phyloP scores from a whole-genome alignment of 2,113 vertebrate species.

The Cervus canadensis region DNA sequence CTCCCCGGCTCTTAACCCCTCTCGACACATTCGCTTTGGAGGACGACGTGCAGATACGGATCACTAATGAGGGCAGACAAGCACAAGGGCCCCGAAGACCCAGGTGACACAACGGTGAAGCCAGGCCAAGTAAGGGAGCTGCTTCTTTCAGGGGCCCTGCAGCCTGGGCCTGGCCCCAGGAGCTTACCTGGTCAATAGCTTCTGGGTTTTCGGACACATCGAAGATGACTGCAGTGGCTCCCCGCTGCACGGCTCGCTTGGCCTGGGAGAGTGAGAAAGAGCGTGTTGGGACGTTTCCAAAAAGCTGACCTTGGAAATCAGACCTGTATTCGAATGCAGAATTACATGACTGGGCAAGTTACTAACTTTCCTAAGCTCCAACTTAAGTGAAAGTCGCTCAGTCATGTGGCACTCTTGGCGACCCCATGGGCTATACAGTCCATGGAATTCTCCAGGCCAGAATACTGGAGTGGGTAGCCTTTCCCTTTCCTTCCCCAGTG shows the following conservation, averaged over 20 bases:
- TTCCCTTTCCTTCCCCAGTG: not conserved
- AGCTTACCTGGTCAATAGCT: conserved; percentile 95
- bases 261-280: conserved; percentile 85
- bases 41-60: not conserved
- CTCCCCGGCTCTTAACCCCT: not conserved
- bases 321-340: not conserved
- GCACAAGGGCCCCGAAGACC: not conserved
- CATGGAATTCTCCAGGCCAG: not conserved
- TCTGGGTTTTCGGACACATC: conserved; percentile 99
- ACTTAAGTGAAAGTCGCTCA: not conserved
- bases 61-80: not conserved
- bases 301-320: not conserved
- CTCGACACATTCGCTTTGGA: not conserved
- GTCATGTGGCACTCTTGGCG: not conserved
- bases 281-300: not conserved
- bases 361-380: not conserved
- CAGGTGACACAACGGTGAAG: not conserved
- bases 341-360: not conserved
- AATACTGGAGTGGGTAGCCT: not conserved
- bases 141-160: not conserved
- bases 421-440: not conserved
- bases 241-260: conserved; percentile 95
- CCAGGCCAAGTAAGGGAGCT: not conserved
- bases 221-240: conserved; percentile 98
- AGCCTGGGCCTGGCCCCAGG: not conserved